These are phyloP conservation scores for Clarias platycephalus DNA, from an alignment of 2,797 vertebrate genomes.

Conservation along the genomic window DNA sequence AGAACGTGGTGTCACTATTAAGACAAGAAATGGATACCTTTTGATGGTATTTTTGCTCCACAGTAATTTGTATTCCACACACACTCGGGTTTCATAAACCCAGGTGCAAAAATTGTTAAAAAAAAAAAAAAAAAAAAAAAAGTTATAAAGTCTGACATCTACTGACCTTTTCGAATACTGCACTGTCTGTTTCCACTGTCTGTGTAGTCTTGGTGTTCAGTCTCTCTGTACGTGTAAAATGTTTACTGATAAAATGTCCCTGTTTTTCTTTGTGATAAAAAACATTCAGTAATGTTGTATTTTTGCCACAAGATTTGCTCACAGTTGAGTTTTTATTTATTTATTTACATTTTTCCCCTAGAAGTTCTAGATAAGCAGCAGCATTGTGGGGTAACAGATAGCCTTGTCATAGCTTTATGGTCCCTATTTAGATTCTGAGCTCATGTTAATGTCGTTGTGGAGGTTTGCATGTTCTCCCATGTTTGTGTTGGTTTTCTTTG, in stretches of 20 bases:
- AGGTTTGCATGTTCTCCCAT: not conserved
- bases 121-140: too few relatives aligned
- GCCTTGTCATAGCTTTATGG: not conserved
- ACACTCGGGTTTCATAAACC: not conserved
- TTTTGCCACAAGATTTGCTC: not conserved
- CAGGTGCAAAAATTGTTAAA: constrained; percentile 18
- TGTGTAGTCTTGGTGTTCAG: not conserved
- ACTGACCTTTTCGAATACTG: constrained; percentile 2
- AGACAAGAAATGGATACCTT: not conserved
- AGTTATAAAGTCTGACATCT: constrained; percentile 11
- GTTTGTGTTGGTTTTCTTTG: not conserved
- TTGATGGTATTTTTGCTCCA: not conserved
- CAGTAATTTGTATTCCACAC: not conserved
- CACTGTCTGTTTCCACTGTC: not conserved
- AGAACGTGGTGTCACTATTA: not conserved
- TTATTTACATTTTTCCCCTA: not conserved
- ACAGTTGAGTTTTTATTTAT: too few relatives aligned
- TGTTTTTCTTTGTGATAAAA: not conserved
- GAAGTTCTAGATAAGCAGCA: not conserved
- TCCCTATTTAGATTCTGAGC: not conserved
- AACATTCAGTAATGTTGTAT: not conserved
- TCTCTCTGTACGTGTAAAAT: not conserved
- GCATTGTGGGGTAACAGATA: not conserved
- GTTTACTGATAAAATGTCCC: not conserved
- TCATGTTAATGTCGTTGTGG: not conserved